Evolutionary conservation across 2,888 invertebrate species (phyloP).

Genomic region (Clivina fossor): DNA sequence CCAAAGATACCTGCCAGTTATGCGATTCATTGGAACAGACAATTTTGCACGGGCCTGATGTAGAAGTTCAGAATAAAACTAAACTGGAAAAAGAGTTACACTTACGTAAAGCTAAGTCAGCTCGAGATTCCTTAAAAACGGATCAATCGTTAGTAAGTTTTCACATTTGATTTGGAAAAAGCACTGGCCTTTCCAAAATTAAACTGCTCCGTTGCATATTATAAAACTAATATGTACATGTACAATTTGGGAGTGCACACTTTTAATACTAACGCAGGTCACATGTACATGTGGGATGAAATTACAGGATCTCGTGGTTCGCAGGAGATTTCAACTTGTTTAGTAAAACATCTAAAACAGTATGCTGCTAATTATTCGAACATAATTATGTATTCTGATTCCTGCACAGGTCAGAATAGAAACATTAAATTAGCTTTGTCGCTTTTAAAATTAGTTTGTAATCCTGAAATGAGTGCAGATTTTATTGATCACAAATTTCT

Average conservation of each 20-base stretch:
- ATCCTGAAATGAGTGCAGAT: constrained; percentile 4
- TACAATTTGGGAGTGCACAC: constrained; percentile 42
- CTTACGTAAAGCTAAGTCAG: constrained; percentile 42
- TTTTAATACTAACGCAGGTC: constrained; percentile 41
- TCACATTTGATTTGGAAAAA: constrained; percentile 25
- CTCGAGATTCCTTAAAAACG: constrained; percentile 41
- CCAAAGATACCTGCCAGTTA: constrained; percentile 43
- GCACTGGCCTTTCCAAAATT: constrained; percentile 38
- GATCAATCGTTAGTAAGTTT: constrained; percentile 32
- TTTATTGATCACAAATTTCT: constrained; percentile 14
- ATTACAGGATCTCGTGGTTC: constrained; percentile 43
- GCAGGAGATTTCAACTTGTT: constrained; percentile 43
- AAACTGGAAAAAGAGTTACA: constrained; percentile 41
- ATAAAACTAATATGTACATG: constrained; percentile 44
- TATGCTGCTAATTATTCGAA: constrained; percentile 37
- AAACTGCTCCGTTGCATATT: constrained; percentile 28
- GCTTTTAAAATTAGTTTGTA: constrained; percentile 15
- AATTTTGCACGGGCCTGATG: constrained; percentile 42
- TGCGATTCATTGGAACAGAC: constrained; percentile 43
- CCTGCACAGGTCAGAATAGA: constrained; percentile 45
- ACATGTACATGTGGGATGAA: constrained; percentile 44
- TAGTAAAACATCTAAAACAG: constrained; percentile 38
- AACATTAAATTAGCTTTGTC: constrained; percentile 40
- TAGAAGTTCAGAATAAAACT: constrained; percentile 41
- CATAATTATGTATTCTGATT: constrained; percentile 44